phyloP scores from a whole-genome alignment of 2,888 invertebrate species.

The Agonopterix subpropinquella region DNA sequence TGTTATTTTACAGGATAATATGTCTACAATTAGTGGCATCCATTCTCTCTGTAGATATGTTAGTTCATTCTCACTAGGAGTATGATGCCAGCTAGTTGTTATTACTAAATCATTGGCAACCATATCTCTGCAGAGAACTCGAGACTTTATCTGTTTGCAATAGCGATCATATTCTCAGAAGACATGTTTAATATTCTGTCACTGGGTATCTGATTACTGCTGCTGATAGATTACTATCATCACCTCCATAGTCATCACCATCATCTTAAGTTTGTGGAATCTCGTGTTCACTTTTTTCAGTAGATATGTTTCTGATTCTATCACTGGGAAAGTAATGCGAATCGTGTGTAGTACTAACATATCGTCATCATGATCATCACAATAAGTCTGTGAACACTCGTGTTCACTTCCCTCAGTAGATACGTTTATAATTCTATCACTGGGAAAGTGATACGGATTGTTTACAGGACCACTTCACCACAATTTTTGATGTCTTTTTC shows the following conservation, averaged over 20 bases:
- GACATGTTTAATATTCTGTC: conserved; percentile 3
- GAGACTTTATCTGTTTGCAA: too few relatives aligned
- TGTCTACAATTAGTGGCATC: neutral
- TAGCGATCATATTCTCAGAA: neutral
- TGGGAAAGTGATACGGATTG: neutral
- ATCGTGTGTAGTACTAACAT: too few relatives aligned
- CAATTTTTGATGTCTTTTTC: too few relatives aligned
- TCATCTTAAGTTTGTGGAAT: too few relatives aligned
- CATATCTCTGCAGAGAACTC: too few relatives aligned
- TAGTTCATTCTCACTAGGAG: neutral
- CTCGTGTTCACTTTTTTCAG: neutral
- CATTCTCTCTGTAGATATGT: conserved; percentile 1
- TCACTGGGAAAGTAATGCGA: neutral
- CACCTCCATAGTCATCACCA: too few relatives aligned
- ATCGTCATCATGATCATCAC: too few relatives aligned
- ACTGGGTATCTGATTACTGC: conserved; percentile 3
- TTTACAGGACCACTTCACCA: too few relatives aligned
- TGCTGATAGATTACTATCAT: too few relatives aligned
- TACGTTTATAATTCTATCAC: neutral
- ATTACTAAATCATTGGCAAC: too few relatives aligned
- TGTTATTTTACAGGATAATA: neutral
- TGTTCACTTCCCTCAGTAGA: neutral
- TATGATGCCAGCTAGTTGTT: too few relatives aligned
- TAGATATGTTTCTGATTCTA: conserved; percentile 1
- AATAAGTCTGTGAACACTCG: too few relatives aligned